Conservation (phyloP, 2,113 vertebrate genomes). For the Alligator sinensis region DNA sequence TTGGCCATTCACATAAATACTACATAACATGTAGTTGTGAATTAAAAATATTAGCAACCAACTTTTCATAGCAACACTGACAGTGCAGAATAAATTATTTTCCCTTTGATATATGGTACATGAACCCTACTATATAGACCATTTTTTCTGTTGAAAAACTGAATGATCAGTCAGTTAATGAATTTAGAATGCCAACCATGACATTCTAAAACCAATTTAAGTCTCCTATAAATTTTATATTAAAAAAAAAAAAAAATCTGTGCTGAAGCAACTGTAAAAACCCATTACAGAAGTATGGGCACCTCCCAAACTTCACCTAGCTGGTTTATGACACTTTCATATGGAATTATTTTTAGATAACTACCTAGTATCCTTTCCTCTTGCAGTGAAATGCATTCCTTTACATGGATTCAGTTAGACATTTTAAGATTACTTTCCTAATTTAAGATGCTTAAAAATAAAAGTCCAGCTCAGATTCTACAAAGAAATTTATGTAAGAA, state of each 20-base stretch:
- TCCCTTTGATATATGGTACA: background rate
- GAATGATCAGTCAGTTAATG: background rate
- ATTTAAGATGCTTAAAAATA: background rate
- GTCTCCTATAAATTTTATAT: background rate
- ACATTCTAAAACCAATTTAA: no score
- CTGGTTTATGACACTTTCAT: background rate
- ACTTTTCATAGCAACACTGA: background rate
- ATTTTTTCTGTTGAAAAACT: background rate
- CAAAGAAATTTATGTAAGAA: background rate
- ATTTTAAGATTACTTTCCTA: background rate
- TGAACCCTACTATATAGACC: accelerated
- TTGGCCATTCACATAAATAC: background rate
- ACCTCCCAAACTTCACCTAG: background rate
- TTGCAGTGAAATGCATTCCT: background rate
- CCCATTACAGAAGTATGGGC: background rate
- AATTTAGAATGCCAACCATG: background rate
- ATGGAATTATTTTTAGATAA: background rate
- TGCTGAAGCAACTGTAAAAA: no score
- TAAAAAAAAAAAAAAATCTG: background rate
- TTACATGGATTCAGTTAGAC: background rate
- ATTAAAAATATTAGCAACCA: background rate
- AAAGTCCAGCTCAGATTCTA: background rate
- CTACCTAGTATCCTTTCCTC: background rate
- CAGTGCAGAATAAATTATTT: background rate
- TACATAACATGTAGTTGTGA: background rate